These are phyloP conservation scores for Dryadula phaetusa DNA, from an alignment of 2,888 invertebrate genomes.

Conservation along the genomic window DNA sequence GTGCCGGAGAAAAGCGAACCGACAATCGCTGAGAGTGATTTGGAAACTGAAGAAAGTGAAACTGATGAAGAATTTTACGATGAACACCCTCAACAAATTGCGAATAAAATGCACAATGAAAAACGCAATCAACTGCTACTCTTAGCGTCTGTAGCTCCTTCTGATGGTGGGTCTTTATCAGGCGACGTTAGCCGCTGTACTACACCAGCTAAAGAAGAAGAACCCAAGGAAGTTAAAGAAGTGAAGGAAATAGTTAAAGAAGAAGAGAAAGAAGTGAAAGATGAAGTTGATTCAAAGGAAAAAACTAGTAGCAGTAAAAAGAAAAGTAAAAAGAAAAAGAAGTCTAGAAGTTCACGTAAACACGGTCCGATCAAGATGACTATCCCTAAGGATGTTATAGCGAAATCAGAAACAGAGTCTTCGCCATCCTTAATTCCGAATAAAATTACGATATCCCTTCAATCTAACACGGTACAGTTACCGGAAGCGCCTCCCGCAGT, in stretches of 20 bases:
- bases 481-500: constrained; percentile 63
- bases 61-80: constrained; percentile 96
- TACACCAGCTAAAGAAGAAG: constrained; percentile 82
- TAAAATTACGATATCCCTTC: constrained; percentile 80
- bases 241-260: constrained; percentile 81
- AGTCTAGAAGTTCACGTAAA: constrained; percentile 74
- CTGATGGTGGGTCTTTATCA: constrained; percentile 83
- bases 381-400: constrained; percentile 83
- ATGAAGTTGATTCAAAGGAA: constrained; percentile 76
- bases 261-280: constrained; percentile 77
- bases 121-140: constrained; percentile 88
- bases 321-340: constrained; percentile 88
- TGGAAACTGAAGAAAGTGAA: constrained; percentile 93
- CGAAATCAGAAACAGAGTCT: constrained; percentile 61
- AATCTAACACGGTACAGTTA: constrained; percentile 80
- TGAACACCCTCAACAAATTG: constrained; percentile 90
- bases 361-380: constrained; percentile 84
- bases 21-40: constrained; percentile 90
- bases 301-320: constrained; percentile 84
- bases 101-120: constrained; percentile 89
- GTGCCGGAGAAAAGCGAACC: constrained; percentile 83
- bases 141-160: constrained; percentile 85
- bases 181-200: constrained; percentile 86
- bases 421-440: constrained; percentile 63
- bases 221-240: constrained; percentile 81